Evolutionary conservation across 2,888 invertebrate genomes (phyloP), one percentile per base, ranked within the genome.

Genomic region (Clunio marinus): DNA sequence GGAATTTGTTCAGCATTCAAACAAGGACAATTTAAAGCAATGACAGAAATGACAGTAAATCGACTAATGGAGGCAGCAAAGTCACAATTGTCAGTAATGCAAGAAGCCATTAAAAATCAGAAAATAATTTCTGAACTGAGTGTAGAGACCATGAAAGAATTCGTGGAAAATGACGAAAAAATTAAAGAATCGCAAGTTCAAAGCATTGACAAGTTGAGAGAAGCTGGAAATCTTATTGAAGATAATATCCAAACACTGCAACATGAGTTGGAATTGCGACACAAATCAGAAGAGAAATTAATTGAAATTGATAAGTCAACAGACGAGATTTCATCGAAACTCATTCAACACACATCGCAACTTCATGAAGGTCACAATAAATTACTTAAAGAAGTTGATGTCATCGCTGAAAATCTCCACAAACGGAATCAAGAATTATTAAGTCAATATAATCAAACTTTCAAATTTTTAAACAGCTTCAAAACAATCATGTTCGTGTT

Each of bases 1-100:
- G 85, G 86, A n/a, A 83, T 88, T 69, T 88, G 88, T 73, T 85
- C 86, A 73, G 78, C 83, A 15, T 80, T 84, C 17, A 79, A 86
- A 66, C 85, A 85, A 74, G 80, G 81, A 35, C 86, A 87, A 74
- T 87, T 87, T 76, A 79, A 84, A 62, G 84, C 83, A 20, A 77
- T 86, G 59, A 83, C 86, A 1, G 86, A 87, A 75, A 78, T 83
- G 70, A 84, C 86, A 1, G 83, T 87, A 13, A 86, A 86, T 75
- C 81, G 83, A 72, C 76, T 87, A 63, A 82, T 86, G 79, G 76
- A 81, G 51, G 80, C 83, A 24, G 78, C 83, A 1, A 78, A 80
- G 67, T 76, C 78, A 4, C 83, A 84, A 72, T 76, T 83, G 5
- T 72, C 78, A 55, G 75, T 78, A 8, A 74, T 83, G 73, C 73